These are phyloP conservation scores for chimpanzee (Pan troglodytes) DNA, from an alignment of 2,113 vertebrate species.

Conservation along the genomic window NHGRI_mPanTro3-v2.1_pri NC_072413.2:57473501-57474000, in stretches of 20 bases:
- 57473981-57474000: background rate
- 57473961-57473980: background rate
- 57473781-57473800: background rate
- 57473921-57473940: background rate
- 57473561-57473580: conserved; percentile 88
- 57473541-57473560: conserved; percentile 85
- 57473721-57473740: background rate
- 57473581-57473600: conserved; percentile 74
- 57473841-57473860: background rate
- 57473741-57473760: background rate
- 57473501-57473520: conserved; percentile 94
- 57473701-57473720: background rate
- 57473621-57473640: background rate
- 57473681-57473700: background rate
- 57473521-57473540: conserved; percentile 94
- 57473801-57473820: background rate
- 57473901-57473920: background rate
- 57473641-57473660: background rate
- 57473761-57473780: background rate
- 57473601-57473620: conserved; percentile 6
- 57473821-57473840: background rate
- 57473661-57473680: background rate
- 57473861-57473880: background rate
- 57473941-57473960: background rate
- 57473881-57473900: background rate